Evolutionary conservation across 2,888 invertebrate species (phyloP).

Genomic region (Parnassius orleans): DNA sequence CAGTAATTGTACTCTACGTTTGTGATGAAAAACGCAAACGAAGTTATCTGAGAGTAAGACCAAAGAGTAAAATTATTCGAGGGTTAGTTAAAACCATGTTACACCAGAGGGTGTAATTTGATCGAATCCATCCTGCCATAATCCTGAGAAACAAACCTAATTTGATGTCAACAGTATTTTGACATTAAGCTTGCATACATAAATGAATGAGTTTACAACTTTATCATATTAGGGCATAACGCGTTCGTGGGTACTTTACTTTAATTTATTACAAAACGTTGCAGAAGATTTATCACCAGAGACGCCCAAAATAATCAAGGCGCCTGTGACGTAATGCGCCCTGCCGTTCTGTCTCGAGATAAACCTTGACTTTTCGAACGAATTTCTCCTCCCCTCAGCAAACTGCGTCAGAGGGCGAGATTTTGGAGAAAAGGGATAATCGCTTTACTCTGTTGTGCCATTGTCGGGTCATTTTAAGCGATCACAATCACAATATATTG

Average conservation of each 20-base stretch:
- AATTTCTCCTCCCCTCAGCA: background rate
- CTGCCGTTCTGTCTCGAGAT: constrained; percentile 15
- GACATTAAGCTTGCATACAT: background rate
- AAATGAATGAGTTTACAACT: background rate
- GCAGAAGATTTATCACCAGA: background rate
- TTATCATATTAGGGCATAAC: background rate
- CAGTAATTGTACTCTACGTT: no score
- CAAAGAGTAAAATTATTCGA: no score
- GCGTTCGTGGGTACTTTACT: background rate
- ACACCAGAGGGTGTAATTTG: no score
- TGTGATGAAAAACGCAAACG: no score
- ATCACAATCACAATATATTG: no score
- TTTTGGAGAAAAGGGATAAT: background rate
- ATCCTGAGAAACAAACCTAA: no score
- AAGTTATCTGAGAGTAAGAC: no score
- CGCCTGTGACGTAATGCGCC: constrained; percentile 15
- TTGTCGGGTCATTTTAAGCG: no score
- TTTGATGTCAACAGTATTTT: background rate
- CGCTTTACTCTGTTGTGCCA: background rate
- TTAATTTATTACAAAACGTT: constrained; percentile 2
- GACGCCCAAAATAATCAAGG: background rate
- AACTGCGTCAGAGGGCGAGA: background rate
- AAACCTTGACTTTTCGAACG: constrained; percentile 13
- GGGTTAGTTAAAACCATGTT: no score
- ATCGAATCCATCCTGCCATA: no score